phyloP scores from a whole-genome alignment of 1,140 invertebrate genomes.

The Penaeus indicus region DNA sequence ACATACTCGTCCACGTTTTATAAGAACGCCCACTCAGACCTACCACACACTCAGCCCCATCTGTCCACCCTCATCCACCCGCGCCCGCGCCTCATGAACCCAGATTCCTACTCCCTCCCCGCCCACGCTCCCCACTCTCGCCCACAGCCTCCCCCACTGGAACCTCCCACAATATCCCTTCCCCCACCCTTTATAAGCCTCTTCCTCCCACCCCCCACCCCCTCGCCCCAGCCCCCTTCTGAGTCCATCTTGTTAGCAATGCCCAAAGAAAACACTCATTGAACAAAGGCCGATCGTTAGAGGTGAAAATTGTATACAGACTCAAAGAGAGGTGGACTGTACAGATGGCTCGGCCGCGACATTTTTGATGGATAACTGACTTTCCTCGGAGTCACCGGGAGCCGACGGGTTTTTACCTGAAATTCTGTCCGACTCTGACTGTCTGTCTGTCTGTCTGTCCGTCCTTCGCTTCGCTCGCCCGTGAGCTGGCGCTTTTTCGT shows the following conservation, averaged over 20 bases:
- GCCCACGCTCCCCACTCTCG: not conserved
- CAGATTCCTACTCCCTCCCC: not conserved
- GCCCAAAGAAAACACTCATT: constrained; percentile 51
- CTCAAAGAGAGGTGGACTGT: not conserved
- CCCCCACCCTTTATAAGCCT: not conserved
- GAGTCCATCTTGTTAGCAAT: constrained; percentile 39
- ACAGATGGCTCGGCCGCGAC: constrained; percentile 22
- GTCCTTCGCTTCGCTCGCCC: constrained; percentile 6
- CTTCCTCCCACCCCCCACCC: not conserved
- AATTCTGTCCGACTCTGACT: constrained; percentile 18
- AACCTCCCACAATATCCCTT: no score
- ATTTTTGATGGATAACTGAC: constrained; percentile 59
- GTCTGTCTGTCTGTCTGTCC: not conserved
- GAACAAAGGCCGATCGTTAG: constrained; percentile 46
- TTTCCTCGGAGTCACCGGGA: constrained; percentile 41
- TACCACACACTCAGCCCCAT: no score
- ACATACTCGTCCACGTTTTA: no score
- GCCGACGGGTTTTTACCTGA: constrained; percentile 18
- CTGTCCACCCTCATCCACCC: constrained; percentile 1
- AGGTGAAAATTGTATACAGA: constrained; percentile 50
- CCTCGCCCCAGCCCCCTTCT: constrained; percentile 8
- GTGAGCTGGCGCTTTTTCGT: not conserved
- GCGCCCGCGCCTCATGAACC: not conserved
- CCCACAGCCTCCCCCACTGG: not conserved
- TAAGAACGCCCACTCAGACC: no score